phyloP scores from a whole-genome alignment of 2,113 vertebrate species.

The Ailuropoda melanoleuca region DNA sequence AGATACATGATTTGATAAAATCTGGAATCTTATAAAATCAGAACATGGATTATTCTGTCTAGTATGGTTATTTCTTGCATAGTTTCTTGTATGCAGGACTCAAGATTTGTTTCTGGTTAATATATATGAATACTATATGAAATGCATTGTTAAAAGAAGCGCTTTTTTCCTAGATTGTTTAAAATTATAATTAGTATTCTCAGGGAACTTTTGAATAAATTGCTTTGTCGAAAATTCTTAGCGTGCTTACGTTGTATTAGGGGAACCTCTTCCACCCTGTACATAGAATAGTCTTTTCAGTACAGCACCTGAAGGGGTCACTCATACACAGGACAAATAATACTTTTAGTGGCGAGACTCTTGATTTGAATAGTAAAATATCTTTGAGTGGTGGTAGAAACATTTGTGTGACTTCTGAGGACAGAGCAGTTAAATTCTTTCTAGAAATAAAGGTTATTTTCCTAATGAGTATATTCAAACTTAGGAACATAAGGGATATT shows the following conservation, averaged over 20 bases:
- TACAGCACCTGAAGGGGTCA: slow-evolving; percentile 71
- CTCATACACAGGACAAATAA: slow-evolving; percentile 59
- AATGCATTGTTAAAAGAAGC: not conserved
- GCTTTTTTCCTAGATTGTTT: not conserved
- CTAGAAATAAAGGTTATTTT: slow-evolving; percentile 16
- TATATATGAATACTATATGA: not conserved
- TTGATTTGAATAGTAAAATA: not conserved
- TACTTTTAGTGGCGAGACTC: not conserved
- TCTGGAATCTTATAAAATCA: not conserved
- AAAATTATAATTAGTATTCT: slow-evolving; percentile 5
- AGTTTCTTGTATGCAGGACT: not conserved
- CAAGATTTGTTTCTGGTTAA: not conserved
- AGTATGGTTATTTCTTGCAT: not conserved
- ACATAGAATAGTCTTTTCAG: slow-evolving; percentile 25
- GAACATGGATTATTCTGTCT: not conserved
- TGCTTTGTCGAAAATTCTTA: not conserved
- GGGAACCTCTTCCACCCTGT: not conserved
- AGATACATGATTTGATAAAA: not conserved
- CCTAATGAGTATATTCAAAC: not conserved
- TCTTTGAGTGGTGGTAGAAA: not conserved
- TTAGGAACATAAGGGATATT: not conserved
- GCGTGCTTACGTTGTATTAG: not conserved
- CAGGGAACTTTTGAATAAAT: not conserved
- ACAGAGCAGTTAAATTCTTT: not conserved
- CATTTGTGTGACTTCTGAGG: not conserved